A percentile compares a stretch with the other conserved stretches of the same genome.
Conservation (phyloP, 2,797 vertebrate genomes). For the Arctocebus calabarensis region DNA sequence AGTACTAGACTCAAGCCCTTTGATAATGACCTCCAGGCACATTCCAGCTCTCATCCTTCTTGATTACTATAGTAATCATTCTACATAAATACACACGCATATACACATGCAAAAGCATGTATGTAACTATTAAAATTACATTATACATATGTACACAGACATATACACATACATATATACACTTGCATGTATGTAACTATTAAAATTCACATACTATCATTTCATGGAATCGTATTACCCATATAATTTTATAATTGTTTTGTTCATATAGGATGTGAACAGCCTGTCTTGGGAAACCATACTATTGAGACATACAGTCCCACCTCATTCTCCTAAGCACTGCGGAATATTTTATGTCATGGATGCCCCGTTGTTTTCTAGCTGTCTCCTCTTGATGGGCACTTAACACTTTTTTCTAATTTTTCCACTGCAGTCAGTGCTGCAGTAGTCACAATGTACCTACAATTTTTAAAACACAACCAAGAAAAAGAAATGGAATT, state of each 20-base stretch:
- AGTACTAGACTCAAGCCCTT: slow-evolving; percentile 2
- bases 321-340: background rate
- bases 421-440: background rate
- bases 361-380: background rate
- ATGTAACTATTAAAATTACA: no score
- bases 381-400: background rate
- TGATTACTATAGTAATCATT: background rate
- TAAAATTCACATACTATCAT: background rate
- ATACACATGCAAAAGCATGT: background rate
- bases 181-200: background rate
- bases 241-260: background rate
- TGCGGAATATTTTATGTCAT: background rate
- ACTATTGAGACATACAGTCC: background rate
- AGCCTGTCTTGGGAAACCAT: background rate
- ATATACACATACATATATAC: background rate
- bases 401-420: background rate
- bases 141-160: background rate
- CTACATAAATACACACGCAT: background rate
- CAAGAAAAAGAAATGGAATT: background rate
- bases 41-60: background rate
- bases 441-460: background rate
- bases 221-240: background rate
- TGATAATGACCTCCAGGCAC: background rate
- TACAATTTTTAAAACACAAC: slow-evolving; percentile 18
- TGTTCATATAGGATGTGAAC: background rate